Conservation (phyloP, 2,113 vertebrate species). For the Engraulis encrasicolus region DNA sequence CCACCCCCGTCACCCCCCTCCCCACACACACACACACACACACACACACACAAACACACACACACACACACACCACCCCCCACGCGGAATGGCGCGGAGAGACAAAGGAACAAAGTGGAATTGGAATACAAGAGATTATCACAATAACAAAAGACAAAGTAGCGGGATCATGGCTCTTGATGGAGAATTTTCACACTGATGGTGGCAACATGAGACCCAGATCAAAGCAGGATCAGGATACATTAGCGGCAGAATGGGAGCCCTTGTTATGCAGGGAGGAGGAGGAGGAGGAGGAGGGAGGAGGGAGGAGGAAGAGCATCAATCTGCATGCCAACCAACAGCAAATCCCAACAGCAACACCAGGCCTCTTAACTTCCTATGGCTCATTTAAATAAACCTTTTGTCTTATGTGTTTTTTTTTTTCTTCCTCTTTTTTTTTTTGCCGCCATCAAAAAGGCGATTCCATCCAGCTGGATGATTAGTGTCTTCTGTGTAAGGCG, state of each 20-base stretch:
- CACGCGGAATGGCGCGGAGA: too few relatives aligned
- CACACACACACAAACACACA: too few relatives aligned
- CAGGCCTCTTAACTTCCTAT: constrained; percentile 50
- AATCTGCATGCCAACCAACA: constrained; percentile 72
- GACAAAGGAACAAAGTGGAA: constrained; percentile 83
- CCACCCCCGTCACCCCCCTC: too few relatives aligned
- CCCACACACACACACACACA: too few relatives aligned
- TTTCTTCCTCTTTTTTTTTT: too few relatives aligned
- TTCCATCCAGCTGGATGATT: constrained; percentile 33
- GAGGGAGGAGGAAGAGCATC: constrained; percentile 68
- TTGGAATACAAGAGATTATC: constrained; percentile 81
- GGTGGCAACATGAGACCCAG: constrained; percentile 76
- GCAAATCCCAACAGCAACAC: constrained; percentile 38
- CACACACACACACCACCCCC: too few relatives aligned
- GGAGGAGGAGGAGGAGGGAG: too few relatives aligned
- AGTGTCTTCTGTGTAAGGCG: constrained; percentile 15
- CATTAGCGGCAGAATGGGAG: constrained; percentile 75
- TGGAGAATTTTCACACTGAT: constrained; percentile 77
- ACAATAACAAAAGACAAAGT: constrained; percentile 76
- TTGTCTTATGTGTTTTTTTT: constrained; percentile 46
- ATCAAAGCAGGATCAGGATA: constrained; percentile 80
- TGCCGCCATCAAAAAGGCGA: constrained; percentile 47
- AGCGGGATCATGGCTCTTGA: constrained; percentile 78
- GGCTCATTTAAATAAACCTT: constrained; percentile 42
- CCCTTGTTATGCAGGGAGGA: constrained; percentile 74